Evolutionary conservation across 2,113 vertebrate genomes (phyloP).

Genomic region (Platichthys flesus): DNA sequence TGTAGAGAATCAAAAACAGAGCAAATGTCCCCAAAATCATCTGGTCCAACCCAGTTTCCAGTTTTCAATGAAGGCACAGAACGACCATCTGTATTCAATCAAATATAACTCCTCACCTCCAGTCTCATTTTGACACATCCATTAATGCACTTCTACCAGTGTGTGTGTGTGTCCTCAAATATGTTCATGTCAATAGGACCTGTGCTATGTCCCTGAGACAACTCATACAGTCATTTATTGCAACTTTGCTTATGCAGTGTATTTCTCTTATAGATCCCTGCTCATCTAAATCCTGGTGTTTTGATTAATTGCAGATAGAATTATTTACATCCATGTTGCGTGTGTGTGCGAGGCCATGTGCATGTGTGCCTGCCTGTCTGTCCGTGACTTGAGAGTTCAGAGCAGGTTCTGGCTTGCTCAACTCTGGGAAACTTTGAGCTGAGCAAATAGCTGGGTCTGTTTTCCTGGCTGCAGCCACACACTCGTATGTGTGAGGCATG

Average conservation of each 20-base stretch:
- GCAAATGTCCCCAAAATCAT: not conserved
- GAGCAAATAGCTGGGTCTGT: conserved; percentile 82
- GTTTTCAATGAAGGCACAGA: conserved; percentile 2
- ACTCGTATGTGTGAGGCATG: conserved; percentile 60
- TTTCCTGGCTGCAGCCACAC: conserved; percentile 69
- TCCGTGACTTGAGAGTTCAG: conserved; percentile 65
- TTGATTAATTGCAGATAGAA: conserved; percentile 40
- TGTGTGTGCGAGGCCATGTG: conserved; percentile 48
- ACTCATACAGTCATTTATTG: not conserved
- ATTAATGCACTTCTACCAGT: not conserved
- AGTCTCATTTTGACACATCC: conserved; percentile 12
- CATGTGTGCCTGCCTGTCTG: conserved; percentile 62
- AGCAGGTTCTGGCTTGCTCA: conserved; percentile 83
- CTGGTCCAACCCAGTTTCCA: not conserved
- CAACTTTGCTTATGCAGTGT: conserved; percentile 5
- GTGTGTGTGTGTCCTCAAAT: not conserved
- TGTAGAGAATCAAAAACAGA: too few relatives aligned
- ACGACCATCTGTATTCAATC: conserved; percentile 34
- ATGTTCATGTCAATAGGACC: not conserved
- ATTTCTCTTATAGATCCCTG: not conserved
- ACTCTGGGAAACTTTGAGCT: conserved; percentile 83
- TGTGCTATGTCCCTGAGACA: not conserved
- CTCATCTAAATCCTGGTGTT: conserved; percentile 18
- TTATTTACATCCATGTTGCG: conserved; percentile 57
- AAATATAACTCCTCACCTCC: not conserved